These are phyloP conservation scores for Eumerus sabulonum DNA, from an alignment of 2,888 invertebrate species.

Conservation along the genomic window DNA sequence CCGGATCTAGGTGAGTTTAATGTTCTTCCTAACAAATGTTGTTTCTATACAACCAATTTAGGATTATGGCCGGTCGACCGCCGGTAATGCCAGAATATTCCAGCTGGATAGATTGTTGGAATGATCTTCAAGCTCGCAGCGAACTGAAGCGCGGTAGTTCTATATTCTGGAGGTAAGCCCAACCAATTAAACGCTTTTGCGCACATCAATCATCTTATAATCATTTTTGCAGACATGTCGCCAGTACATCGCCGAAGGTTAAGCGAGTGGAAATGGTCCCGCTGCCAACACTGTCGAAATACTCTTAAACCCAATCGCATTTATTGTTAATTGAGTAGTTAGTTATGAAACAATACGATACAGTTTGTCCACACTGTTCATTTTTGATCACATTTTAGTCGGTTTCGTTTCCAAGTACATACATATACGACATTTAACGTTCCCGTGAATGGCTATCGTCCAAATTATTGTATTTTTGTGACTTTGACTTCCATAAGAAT, in stretches of 20 bases:
- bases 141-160: slow-evolving; percentile 93
- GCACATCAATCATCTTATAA: no score
- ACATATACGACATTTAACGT: slow-evolving; percentile 39
- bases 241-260: slow-evolving; percentile 7
- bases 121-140: slow-evolving; percentile 85
- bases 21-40: neutral
- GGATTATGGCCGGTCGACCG: slow-evolving; percentile 89
- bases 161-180: slow-evolving; percentile 79
- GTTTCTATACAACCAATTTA: slow-evolving; percentile 72
- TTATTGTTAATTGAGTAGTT: slow-evolving; percentile 43
- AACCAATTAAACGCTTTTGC: no score
- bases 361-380: slow-evolving; percentile 30
- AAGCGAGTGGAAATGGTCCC: slow-evolving; percentile 35
- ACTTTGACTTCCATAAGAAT: slow-evolving; percentile 20
- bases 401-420: no score
- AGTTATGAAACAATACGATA: slow-evolving; percentile 20
- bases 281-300: slow-evolving; percentile 40
- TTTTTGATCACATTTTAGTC: no score
- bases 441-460: neutral
- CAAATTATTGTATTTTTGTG: slow-evolving; percentile 3
- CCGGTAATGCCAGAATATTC: slow-evolving; percentile 91
- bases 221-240: slow-evolving; percentile 12
- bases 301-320: slow-evolving; percentile 41
- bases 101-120: slow-evolving; percentile 91
- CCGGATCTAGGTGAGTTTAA: slow-evolving; percentile 84